Evolutionary conservation across 1,140 invertebrate species (phyloP).

Genomic region (Aradophagus sp.): DNA sequence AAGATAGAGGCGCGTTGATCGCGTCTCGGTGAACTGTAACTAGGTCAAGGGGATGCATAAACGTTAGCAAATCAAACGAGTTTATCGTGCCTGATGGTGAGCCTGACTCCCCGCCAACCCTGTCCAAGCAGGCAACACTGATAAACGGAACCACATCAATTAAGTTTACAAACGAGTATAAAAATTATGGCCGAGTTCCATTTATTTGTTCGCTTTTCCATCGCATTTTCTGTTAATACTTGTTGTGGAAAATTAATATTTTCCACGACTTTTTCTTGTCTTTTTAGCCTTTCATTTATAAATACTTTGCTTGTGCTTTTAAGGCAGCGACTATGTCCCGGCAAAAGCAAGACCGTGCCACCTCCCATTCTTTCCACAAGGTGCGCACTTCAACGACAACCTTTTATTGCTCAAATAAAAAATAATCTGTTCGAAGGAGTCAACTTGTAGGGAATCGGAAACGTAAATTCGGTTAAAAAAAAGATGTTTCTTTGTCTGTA

Average conservation of each 20-base stretch:
- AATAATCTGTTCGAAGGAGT: no score
- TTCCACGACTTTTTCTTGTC: not conserved
- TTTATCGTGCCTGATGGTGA: slow-evolving; percentile 75
- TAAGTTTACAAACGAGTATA: slow-evolving; percentile 34
- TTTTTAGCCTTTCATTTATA: not conserved
- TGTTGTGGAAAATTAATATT: no score
- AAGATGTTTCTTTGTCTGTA: no score
- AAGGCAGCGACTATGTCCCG: slow-evolving; percentile 63
- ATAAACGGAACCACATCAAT: slow-evolving; percentile 65
- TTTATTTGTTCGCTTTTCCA: not conserved
- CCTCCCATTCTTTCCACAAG: slow-evolving; percentile 65
- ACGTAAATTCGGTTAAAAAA: no score
- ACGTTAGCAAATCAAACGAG: slow-evolving; percentile 63
- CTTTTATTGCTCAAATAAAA: slow-evolving; percentile 39
- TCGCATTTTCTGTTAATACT: not conserved
- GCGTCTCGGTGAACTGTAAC: no score
- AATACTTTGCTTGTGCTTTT: no score
- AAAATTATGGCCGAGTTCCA: slow-evolving; percentile 3
- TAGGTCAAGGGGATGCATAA: no score
- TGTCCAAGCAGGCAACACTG: slow-evolving; percentile 74
- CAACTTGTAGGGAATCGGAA: no score
- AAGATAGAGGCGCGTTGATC: no score
- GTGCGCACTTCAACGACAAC: slow-evolving; percentile 65
- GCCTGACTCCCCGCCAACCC: slow-evolving; percentile 74
- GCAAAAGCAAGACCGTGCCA: slow-evolving; percentile 71